Base-by-base conservation (phyloP, 2,113 vertebrate species). In the Hippocampus guttulatus region DNA sequence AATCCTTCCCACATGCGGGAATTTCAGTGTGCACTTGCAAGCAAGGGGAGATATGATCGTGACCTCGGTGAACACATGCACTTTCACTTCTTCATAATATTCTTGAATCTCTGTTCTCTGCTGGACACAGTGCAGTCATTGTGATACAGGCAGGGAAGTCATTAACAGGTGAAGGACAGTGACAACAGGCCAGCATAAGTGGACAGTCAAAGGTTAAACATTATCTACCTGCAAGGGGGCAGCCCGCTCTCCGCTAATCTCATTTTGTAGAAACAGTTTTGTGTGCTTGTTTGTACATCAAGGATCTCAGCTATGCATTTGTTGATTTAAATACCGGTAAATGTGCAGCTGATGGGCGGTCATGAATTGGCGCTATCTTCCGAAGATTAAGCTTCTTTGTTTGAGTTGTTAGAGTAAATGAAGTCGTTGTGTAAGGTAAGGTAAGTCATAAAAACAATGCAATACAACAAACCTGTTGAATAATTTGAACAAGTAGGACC, bases 61-160 rank as follows among this genome's bases (percentile, higher is more conserved):
- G 52, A 12, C 23, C 27, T 75, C 11, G 5, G 69, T 61, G 58
- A 62, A 62, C 27, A 65, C 38, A 77, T 40, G n/a, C 52, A 71
- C 52, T n/a, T 20, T 38, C 23, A 23, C 64, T 51, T 41, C 65
- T 78, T 76, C 43, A 41, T 67, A 62, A 27, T 30, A 64, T 20
- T 21, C 64, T 69, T 43, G 60, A 38, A 38, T 38, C 49, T 0
- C 23, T 62, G 72, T 79, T 78, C 79, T 83, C 66, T 74, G 66
- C 71, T 41, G 49, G 64, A 71, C 81, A 83, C 81, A 79, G 76
- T 60, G 38, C 41, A 68, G n/a, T 65, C 64, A 57, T 79, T 54
- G 64, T 75, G 67, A 73, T 73, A 68, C 84, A 85, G 80, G 86
- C 75, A 75, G 77, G 63, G 78, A 88, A 82, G 20, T 80, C 82